Percentiles rank a stretch among this genome's conserved stretches.
Conservation (phyloP, 2,797 vertebrate genomes). For the Sphenodon punctatus region DNA sequence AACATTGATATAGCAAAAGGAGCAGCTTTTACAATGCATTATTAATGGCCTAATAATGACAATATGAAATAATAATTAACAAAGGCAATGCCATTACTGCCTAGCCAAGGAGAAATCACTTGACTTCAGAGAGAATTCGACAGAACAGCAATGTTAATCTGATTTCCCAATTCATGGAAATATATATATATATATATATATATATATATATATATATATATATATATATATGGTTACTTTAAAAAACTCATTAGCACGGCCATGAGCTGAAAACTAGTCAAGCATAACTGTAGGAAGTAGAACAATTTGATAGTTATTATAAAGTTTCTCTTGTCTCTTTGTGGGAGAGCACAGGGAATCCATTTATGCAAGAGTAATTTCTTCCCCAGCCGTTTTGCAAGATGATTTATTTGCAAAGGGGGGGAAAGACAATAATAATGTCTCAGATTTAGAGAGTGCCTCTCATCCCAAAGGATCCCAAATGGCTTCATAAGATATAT, state of each 20-base stretch:
- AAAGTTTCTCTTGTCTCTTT: constrained; percentile 47
- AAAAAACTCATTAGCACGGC: constrained; percentile 67
- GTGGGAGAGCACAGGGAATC: constrained; percentile 50
- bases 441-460: constrained; percentile 25
- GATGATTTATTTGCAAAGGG: constrained; percentile 59
- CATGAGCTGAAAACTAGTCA: constrained; percentile 46
- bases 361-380: constrained; percentile 60
- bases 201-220: too few species aligned
- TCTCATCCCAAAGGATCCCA: constrained; percentile 40
- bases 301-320: constrained; percentile 66
- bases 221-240: too few species aligned
- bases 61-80: constrained; percentile 73
- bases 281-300: constrained; percentile 55
- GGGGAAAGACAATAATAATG: constrained; percentile 55
- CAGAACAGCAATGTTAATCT: constrained; percentile 48
- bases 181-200: too few species aligned
- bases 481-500: constrained; percentile 11
- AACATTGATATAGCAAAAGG: constrained; percentile 61
- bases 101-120: constrained; percentile 36
- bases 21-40: constrained; percentile 56
- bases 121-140: constrained; percentile 42
- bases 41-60: constrained; percentile 71
- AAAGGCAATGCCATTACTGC: constrained; percentile 45
- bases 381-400: constrained; percentile 33
- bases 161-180: constrained; percentile 57